These are phyloP conservation scores for Bombus pyrosoma DNA, from an alignment of 1,140 invertebrate species.

Conservation along the genomic window DNA sequence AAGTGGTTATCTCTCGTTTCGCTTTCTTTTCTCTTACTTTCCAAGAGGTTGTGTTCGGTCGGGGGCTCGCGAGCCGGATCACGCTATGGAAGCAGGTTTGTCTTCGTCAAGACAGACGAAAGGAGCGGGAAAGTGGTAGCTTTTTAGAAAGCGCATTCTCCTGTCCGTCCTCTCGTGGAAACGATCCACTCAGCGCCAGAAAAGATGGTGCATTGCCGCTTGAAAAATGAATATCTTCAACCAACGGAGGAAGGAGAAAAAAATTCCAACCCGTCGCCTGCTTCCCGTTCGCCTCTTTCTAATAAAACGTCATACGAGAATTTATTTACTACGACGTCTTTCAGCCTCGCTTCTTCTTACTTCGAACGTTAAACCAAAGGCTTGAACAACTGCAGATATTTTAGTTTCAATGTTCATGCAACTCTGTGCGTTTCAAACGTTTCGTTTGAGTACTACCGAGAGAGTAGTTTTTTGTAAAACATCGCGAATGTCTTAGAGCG, in stretches of 20 bases:
- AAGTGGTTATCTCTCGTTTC: slow-evolving; percentile 49
- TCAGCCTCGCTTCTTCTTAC: too few relatives aligned
- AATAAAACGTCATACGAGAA: slow-evolving; percentile 51
- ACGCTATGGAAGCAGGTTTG: slow-evolving; percentile 52
- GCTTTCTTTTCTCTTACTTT: slow-evolving; percentile 27
- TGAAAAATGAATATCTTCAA: slow-evolving; percentile 66
- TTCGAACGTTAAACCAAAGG: not conserved
- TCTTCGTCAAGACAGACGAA: slow-evolving; percentile 66
- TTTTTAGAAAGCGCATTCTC: slow-evolving; percentile 65
- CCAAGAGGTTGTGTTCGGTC: not conserved
- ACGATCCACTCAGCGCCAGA: slow-evolving; percentile 60
- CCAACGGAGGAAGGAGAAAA: not conserved
- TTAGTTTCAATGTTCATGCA: not conserved
- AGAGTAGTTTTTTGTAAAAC: not conserved
- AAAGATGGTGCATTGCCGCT: slow-evolving; percentile 62
- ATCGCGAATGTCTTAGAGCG: not conserved
- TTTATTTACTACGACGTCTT: slow-evolving; percentile 20
- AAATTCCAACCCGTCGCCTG: not conserved
- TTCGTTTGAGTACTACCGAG: not conserved
- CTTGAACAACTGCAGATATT: not conserved
- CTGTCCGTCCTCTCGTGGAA: slow-evolving; percentile 47
- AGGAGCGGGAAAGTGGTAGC: slow-evolving; percentile 59
- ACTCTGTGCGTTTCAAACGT: not conserved
- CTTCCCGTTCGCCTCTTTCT: not conserved
- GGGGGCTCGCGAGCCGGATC: slow-evolving; percentile 10